Evolutionary conservation across 2,113 vertebrate species (phyloP), one percentile per base, ranked within the genome.

Genomic region (Mesitornis unicolor): DNA sequence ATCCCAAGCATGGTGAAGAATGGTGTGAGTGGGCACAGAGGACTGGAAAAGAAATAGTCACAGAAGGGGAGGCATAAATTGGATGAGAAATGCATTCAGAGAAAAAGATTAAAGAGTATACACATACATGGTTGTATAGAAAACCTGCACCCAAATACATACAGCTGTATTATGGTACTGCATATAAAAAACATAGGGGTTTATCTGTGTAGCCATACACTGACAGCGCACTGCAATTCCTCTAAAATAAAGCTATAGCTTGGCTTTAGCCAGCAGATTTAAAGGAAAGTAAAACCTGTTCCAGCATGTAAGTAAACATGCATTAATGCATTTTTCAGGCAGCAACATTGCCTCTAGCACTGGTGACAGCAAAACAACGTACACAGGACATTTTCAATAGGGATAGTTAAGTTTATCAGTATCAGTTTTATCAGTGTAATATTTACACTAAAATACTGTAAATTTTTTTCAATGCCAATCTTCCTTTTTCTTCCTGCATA

Each of bases 1-100:
- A 60, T 25, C 21, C 19, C 11, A 42, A 47, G 17, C 9, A 43
- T 7, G 29, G 6, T 42, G 12, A 60, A n/a, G 57, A 54, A 76
- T 1, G 15, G 40, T 16, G 20, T 0, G 8, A 60, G 33, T 3
- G 21, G 68, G 45, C 1, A 1, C 59, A 65, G 77, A 70, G 25
- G 50, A 53, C 50, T 33, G n/a, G 35, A 45, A 70, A 59, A 67
- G 21, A 59, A 76, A 54, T 35, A n/a, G 5, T 71, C 36, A 12
- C 6, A 48, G 21, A 68, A 68, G 48, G 5, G 38, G 11, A 47
- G n/a, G 42, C 31, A 64, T 33, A 36, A 26, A 48, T 19, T 18
- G 45, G 26, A 14, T 40, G 28, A 60, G 51, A 54, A 70, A 69
- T 4, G 2, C 17, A 38, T 47, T 70, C 56, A 43, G 33, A 63